These are phyloP conservation scores for Tortrix viridana DNA, from an alignment of 2,888 invertebrate species.

Conservation along the genomic window DNA sequence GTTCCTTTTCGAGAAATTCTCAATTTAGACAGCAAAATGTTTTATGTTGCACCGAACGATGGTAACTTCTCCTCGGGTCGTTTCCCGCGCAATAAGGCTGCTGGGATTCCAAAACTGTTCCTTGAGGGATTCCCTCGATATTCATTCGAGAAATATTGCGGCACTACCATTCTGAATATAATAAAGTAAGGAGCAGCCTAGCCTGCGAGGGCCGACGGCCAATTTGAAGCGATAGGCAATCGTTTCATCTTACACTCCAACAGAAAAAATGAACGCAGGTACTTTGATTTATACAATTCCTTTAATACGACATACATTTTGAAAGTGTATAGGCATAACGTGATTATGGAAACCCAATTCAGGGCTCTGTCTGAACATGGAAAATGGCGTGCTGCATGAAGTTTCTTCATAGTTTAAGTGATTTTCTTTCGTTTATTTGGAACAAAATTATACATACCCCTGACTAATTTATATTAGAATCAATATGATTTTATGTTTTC, in stretches of 20 bases:
- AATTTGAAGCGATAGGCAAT: slow-evolving; percentile 27
- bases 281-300: slow-evolving; percentile 13
- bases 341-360: slow-evolving; percentile 34
- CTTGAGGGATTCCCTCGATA: slow-evolving; percentile 61
- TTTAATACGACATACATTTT: slow-evolving; percentile 4
- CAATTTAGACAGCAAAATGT: slow-evolving; percentile 52
- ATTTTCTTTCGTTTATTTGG: slow-evolving; percentile 29
- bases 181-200: slow-evolving; percentile 57
- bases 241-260: slow-evolving; percentile 20
- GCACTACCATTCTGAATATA: slow-evolving; percentile 57
- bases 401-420: slow-evolving; percentile 27
- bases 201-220: slow-evolving; percentile 40
- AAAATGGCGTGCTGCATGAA: slow-evolving; percentile 34
- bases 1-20: slow-evolving; percentile 37
- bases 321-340: slow-evolving; percentile 22
- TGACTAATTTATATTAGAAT: not conserved
- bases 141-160: slow-evolving; percentile 65
- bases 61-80: slow-evolving; percentile 51
- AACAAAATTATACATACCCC: slow-evolving; percentile 9
- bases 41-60: slow-evolving; percentile 60
- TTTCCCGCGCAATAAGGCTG: slow-evolving; percentile 57
- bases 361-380: slow-evolving; percentile 24
- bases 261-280: slow-evolving; percentile 15
- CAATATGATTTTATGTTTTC: too few species aligned
- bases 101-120: slow-evolving; percentile 63